Conservation (phyloP, 2,113 vertebrate genomes). For the Mungos mungo region DNA sequence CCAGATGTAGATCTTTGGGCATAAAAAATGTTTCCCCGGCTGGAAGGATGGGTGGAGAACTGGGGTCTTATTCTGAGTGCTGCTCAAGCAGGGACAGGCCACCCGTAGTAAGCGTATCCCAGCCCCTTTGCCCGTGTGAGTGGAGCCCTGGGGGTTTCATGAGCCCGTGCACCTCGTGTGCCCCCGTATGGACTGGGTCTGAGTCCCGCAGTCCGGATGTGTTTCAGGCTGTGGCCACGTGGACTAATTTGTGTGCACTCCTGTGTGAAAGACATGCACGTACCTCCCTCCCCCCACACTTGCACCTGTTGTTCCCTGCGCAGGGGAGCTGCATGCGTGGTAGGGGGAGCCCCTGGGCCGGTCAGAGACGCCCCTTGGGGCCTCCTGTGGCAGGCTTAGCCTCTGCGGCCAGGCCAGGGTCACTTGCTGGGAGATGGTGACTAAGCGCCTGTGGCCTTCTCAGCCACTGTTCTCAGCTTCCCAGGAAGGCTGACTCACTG, state of each 20-base stretch:
- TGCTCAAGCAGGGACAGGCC: rapidly evolving
- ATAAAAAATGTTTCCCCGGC: background rate
- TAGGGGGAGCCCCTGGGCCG: background rate
- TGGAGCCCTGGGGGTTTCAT: too few relatives aligned
- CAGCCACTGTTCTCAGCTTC: background rate
- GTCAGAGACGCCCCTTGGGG: background rate
- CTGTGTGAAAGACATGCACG: background rate
- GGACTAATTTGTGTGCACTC: background rate
- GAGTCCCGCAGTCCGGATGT: background rate
- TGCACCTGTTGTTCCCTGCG: rapidly evolving
- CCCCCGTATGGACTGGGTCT: rapidly evolving
- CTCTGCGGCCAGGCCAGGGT: background rate
- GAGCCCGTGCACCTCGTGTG: rapidly evolving
- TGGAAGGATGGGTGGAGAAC: background rate
- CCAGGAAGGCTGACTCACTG: background rate
- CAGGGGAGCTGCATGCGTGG: rapidly evolving
- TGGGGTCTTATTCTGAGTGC: background rate
- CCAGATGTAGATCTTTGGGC: background rate
- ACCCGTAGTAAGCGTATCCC: background rate
- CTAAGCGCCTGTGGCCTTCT: background rate
- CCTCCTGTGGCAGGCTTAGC: background rate
- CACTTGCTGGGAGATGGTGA: background rate
- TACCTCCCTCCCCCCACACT: background rate
- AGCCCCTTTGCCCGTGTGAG: too few relatives aligned
- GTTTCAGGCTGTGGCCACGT: rapidly evolving